These are phyloP conservation scores for Bucco capensis DNA, from an alignment of 2,113 vertebrate genomes.

Conservation along the genomic window DNA sequence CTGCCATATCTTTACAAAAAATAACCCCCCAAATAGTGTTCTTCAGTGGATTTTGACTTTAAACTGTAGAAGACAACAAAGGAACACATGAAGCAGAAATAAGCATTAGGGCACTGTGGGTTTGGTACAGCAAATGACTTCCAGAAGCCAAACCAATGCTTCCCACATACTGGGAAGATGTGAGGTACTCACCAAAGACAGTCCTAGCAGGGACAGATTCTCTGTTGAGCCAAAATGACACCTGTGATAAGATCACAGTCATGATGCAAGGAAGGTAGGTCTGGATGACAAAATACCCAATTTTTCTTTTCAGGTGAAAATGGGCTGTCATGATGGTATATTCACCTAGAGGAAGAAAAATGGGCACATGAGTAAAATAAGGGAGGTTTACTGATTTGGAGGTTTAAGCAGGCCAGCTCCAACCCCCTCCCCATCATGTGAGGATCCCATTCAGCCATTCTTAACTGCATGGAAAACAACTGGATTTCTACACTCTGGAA, in stretches of 20 bases:
- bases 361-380: neutral
- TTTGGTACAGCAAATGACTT: neutral
- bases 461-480: neutral
- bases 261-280: conserved; percentile 98
- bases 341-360: conserved; percentile 77
- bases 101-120: neutral
- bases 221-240: conserved; percentile 97
- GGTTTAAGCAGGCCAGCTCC: neutral
- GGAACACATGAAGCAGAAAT: neutral
- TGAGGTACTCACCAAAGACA: conserved; percentile 88
- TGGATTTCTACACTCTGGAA: neutral
- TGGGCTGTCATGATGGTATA: conserved; percentile 97
- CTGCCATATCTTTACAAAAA: neutral
- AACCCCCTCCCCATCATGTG: accelerated
- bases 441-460: neutral
- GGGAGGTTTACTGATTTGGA: neutral
- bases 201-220: conserved; percentile 96
- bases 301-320: conserved; percentile 97
- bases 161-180: neutral
- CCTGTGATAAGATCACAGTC: conserved; percentile 96
- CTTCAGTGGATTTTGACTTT: neutral
- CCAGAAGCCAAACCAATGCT: neutral
- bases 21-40: neutral
- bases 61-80: neutral
- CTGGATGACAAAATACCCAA: conserved; percentile 97